Base-by-base conservation (phyloP, 2,888 invertebrate genomes). In the Tetragonula carbonaria region DNA sequence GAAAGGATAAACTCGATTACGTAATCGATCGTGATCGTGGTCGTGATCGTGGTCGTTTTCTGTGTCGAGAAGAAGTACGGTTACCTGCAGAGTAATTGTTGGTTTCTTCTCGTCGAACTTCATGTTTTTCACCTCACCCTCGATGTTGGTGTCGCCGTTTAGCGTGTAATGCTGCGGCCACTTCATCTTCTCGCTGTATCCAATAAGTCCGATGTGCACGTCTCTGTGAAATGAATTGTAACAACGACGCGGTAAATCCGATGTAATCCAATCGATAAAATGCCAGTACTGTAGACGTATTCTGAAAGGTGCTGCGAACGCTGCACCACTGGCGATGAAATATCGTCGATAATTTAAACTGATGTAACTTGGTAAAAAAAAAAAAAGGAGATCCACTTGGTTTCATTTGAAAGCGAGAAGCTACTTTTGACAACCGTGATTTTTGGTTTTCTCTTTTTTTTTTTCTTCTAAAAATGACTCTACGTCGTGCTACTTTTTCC, bases 121-220 rank as follows among this genome's bases (percentile, higher is more conserved):
- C 92, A 93, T 91, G 73, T 94, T 93, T 57, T 95, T 95, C 21
- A 95, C 92, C 84, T 96, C 96, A 11, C 96, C 96, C 65, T 95
- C 95, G 91, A 95, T 95, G 88, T 95, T 95, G 0, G 94, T 88
- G 72, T 95, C 95, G 50, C 96, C 96, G 67, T 95, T 95, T 67
- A 95, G 95, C 0, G 97, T 96, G 80, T 96, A 95, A 70, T 96
- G 95, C 5, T 95, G 95, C 0, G 96, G 96, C 93, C 95, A 96
- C n/a, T 95, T 93, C 90, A 93, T 90, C 13, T 95, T 92, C 21
- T 95, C 96, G 33, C 96, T 96, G 87, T 95, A 97, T 18, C 96
- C 96, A 72, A 97, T 95, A 0, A 97, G 93, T 28, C 95, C 95
- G 84, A 96, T 94, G 87, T 96, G 95, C 0, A 96, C 95, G 88